phyloP scores from a whole-genome alignment of 2,888 invertebrate genomes.

The Thyatira batis region DNA sequence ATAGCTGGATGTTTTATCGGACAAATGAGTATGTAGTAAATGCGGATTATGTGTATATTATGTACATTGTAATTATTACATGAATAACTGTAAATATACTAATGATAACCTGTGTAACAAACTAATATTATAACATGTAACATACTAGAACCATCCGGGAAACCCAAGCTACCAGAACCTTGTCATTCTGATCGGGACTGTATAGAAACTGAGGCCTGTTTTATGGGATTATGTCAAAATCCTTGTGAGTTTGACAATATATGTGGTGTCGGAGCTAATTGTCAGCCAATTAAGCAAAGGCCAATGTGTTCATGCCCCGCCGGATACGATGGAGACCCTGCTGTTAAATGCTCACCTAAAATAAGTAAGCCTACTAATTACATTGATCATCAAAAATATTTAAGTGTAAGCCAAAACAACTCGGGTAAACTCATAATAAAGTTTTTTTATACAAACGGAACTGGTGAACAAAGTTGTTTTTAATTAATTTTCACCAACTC shows the following conservation, averaged over 20 bases:
- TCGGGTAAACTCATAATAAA: no score
- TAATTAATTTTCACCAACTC: no score
- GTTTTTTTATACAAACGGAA: no score
- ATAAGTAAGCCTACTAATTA: slow-evolving; percentile 85
- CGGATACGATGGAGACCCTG: slow-evolving; percentile 91
- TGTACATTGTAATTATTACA: slow-evolving; percentile 14
- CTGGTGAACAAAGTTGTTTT: no score
- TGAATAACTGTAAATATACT: slow-evolving; percentile 40
- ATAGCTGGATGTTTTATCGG: slow-evolving; percentile 66
- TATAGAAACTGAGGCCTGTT: slow-evolving; percentile 91
- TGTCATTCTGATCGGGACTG: slow-evolving; percentile 93
- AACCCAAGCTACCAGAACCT: slow-evolving; percentile 87
- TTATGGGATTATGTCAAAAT: slow-evolving; percentile 90
- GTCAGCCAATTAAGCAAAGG: slow-evolving; percentile 91
- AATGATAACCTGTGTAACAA: slow-evolving; percentile 45
- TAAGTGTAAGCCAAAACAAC: no score
- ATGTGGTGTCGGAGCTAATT: slow-evolving; percentile 89
- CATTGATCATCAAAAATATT: background rate
- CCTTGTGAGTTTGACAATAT: slow-evolving; percentile 91
- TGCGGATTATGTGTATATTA: slow-evolving; percentile 11
- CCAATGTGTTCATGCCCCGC: slow-evolving; percentile 91
- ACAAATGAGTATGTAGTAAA: slow-evolving; percentile 58
- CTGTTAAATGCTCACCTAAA: slow-evolving; percentile 89
- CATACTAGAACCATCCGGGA: slow-evolving; percentile 86
- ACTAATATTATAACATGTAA: slow-evolving; percentile 72